phyloP scores from a whole-genome alignment of 2,797 vertebrate species.

The Crax fasciolata region DNA sequence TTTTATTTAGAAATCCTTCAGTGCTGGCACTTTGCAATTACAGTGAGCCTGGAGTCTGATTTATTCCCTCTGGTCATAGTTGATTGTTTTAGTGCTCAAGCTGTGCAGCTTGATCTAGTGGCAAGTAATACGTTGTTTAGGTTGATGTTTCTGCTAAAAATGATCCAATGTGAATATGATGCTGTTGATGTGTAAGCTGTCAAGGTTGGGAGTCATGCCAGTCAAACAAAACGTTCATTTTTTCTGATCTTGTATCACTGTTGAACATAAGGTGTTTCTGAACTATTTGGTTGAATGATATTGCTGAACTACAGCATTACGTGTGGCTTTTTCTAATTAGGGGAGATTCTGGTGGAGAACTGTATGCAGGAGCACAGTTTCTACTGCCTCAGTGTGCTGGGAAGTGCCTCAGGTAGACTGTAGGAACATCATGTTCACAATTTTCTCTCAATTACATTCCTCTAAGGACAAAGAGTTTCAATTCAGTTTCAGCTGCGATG shows the following conservation, averaged over 20 bases:
- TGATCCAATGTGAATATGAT: rapidly evolving
- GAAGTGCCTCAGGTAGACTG: background rate
- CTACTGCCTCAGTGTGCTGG: background rate
- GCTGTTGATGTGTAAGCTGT: background rate
- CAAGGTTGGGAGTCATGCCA: rapidly evolving
- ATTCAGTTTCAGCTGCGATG: background rate
- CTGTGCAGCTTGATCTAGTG: background rate
- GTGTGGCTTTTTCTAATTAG: rapidly evolving
- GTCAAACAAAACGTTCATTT: background rate
- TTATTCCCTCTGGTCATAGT: background rate
- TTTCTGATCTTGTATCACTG: background rate
- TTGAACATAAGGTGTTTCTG: background rate
- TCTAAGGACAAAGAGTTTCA: background rate
- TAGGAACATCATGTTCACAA: rapidly evolving
- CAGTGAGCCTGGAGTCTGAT: background rate
- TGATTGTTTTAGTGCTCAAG: background rate
- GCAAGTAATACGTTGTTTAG: background rate
- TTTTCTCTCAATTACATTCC: background rate
- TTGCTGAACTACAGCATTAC: background rate
- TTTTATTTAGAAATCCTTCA: background rate
- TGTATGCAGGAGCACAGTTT: background rate
- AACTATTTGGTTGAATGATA: background rate
- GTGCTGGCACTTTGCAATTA: background rate
- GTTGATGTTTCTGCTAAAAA: background rate
- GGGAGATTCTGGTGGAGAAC: background rate